Evolutionary conservation across 2,888 invertebrate genomes (phyloP).

Genomic region (Parnassius apollo): DNA sequence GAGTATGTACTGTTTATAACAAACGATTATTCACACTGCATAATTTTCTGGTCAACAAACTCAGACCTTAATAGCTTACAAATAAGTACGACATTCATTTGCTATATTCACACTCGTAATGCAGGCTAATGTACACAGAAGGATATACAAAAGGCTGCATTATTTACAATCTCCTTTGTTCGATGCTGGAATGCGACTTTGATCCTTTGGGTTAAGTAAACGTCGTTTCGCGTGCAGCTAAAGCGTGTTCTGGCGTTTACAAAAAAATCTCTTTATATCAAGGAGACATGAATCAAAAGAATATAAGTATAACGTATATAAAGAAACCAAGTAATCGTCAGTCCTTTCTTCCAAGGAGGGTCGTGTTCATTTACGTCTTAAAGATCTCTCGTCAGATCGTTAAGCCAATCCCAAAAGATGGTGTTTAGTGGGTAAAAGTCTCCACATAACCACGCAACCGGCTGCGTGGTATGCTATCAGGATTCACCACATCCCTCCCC

Average conservation of each 20-base stretch:
- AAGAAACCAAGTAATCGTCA: no score
- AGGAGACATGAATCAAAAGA: no score
- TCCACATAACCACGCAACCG: no score
- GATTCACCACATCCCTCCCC: no score
- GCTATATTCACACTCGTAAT: not conserved
- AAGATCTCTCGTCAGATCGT: no score
- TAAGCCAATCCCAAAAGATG: no score
- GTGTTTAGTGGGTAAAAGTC: no score
- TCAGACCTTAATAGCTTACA: not conserved
- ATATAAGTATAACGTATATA: no score
- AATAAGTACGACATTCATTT: conserved; percentile 14
- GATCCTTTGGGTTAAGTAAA: conserved; percentile 21
- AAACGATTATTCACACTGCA: not conserved
- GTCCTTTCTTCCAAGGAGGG: no score
- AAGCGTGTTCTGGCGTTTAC: not conserved
- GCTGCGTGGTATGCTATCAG: no score
- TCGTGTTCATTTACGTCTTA: no score
- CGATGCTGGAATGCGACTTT: conserved; percentile 17
- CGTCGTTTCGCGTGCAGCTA: not conserved
- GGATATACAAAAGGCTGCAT: conserved; percentile 22
- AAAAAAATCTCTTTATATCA: not conserved
- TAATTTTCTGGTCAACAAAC: not conserved
- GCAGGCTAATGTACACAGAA: conserved; percentile 20
- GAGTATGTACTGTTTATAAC: conserved; percentile 11
- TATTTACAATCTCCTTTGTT: conserved; percentile 24